A percentile compares a stretch with the other conserved stretches of the same genome.
These are phyloP conservation scores for Hylaea fasciaria DNA, from an alignment of 2,888 invertebrate genomes.

Conservation along the genomic window DNA sequence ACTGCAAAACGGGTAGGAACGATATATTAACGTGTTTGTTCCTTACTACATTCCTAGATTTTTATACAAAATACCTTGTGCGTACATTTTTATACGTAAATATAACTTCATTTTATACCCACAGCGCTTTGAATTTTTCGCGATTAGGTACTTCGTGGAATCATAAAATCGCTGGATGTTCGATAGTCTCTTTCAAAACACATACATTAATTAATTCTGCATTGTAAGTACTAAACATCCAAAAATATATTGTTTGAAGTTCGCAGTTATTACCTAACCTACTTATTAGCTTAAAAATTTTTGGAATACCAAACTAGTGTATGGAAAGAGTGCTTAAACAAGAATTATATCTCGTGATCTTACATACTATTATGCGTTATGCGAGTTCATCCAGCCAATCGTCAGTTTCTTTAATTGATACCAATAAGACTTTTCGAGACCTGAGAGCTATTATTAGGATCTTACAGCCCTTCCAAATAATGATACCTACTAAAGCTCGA, in stretches of 20 bases:
- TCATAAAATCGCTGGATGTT: conserved; percentile 16
- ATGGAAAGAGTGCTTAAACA: no score
- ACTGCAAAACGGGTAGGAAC: no score
- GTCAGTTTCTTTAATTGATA: no score
- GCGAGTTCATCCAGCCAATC: background rate
- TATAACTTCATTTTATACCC: no score
- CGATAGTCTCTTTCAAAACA: conserved; percentile 23
- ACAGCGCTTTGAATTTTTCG: background rate
- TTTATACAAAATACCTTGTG: no score
- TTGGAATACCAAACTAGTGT: background rate
- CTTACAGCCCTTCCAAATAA: background rate
- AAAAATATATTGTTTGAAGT: conserved; percentile 24
- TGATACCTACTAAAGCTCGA: conserved; percentile 1
- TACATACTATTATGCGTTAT: background rate
- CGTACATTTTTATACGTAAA: no score
- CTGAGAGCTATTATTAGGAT: background rate
- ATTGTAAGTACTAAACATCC: conserved; percentile 23
- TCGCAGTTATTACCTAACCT: conserved; percentile 2
- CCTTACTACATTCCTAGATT: no score
- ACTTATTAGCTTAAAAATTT: conserved; percentile 2
- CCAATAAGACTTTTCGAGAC: background rate
- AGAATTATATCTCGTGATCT: background rate
- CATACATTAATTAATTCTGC: no score
- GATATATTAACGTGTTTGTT: no score
- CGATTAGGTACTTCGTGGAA: conserved; percentile 23